Base-by-base conservation (phyloP, 1,140 invertebrate species). In the Hyles vespertilio region DNA sequence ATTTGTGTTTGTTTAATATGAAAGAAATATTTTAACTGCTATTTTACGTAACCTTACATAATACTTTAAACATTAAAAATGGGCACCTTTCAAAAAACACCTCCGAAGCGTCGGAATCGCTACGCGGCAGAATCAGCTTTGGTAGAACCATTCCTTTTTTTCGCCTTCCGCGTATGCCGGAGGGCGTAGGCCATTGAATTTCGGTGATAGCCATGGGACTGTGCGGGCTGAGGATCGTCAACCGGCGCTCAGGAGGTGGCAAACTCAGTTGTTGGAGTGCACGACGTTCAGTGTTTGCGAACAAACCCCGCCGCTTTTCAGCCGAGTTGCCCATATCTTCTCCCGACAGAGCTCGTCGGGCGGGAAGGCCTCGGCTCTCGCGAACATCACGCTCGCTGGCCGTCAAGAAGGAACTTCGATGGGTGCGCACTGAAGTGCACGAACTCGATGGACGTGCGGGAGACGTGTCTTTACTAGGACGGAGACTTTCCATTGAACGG, bases 171-270 rank as follows among this genome's bases (percentile, higher is more conserved):
- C 93, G 92, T 56, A 94, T 93, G 69, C 93, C 61, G 90, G 90
- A 71, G 11, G 92, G 84, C 32, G 92, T 89, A 10, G 91, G 89
- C 75, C 92, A 92, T 64, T 93, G 91, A 12, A 92, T 88, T 69
- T 94, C 93, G 32, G 90, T 79, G 4, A 90, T 89, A 7, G 92
- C 79, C 73, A 87, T 72, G 0, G 94, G 94, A 70, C 93, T 94
- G 77, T 95, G 94, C 0, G 94, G 94, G 48, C 93, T 94, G 45
- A 95, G 82, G 49, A 95, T 95, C 5, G 93, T 95, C 32, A 95
- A 90, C 47, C 91, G 87, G 32, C 90, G 90, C 34, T 91, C 90
- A 0, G 93, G 92, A 1, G 93, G 93, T 0, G 92, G 92, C 12
- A 95, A 79, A 64, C 93, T 94, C 5, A 95, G 82, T 69, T 95